Evolutionary conservation across 2,888 invertebrate genomes (phyloP).

Genomic region (Drosophila kokeensis): DNA sequence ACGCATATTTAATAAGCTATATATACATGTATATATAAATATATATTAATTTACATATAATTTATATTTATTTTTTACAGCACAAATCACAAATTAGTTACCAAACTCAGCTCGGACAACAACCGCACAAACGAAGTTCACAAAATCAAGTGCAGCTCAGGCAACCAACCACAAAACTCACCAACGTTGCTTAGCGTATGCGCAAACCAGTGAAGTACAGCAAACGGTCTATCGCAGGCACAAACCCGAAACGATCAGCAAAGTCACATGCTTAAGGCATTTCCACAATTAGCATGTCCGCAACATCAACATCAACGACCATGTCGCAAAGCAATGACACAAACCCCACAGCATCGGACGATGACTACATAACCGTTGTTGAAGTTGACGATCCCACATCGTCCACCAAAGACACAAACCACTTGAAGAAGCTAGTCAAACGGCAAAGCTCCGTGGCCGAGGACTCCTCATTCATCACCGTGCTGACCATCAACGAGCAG

Average conservation of each 20-base stretch:
- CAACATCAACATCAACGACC: slow-evolving; percentile 30
- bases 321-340: slow-evolving; percentile 38
- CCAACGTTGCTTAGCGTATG: slow-evolving; percentile 25
- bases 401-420: slow-evolving; percentile 79
- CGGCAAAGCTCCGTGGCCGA: slow-evolving; percentile 76
- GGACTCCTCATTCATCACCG: slow-evolving; percentile 87
- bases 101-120: slow-evolving; percentile 33
- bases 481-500: slow-evolving; percentile 87
- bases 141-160: slow-evolving; percentile 31
- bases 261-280: slow-evolving; percentile 35
- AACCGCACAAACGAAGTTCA: slow-evolving; percentile 44
- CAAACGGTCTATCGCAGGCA: slow-evolving; percentile 16
- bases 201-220: slow-evolving; percentile 1
- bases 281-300: slow-evolving; percentile 46
- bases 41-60: neutral
- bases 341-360: slow-evolving; percentile 41
- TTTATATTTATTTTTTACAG: slow-evolving; percentile 15
- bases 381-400: slow-evolving; percentile 86
- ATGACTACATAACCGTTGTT: slow-evolving; percentile 88
- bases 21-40: neutral
- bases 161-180: slow-evolving; percentile 17
- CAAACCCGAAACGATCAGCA: slow-evolving; percentile 38
- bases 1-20: neutral
- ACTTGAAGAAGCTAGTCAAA: slow-evolving; percentile 78
- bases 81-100: slow-evolving; percentile 17